phyloP scores from a whole-genome alignment of 2,888 invertebrate genomes.

The Drosophila differens region DNA sequence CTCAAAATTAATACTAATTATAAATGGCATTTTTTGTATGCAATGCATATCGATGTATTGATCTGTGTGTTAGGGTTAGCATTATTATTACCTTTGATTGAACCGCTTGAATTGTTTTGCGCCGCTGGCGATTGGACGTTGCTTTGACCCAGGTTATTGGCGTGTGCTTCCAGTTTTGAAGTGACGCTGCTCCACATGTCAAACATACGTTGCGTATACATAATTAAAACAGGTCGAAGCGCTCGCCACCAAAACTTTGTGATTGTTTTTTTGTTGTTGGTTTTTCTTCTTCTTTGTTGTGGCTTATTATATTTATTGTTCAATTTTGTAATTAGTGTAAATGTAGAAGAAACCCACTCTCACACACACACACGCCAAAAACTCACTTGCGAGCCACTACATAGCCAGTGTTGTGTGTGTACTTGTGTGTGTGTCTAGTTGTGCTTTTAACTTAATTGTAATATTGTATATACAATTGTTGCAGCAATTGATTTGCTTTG shows the following conservation, averaged over 20 bases:
- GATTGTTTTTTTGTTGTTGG: neutral
- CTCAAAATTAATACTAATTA: no score
- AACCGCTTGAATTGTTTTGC: conserved; percentile 86
- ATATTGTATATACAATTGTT: conserved; percentile 7
- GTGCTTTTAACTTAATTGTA: conserved; percentile 13
- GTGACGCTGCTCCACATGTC: conserved; percentile 86
- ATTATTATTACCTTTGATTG: conserved; percentile 85
- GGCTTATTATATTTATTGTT: neutral
- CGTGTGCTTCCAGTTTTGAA: conserved; percentile 86
- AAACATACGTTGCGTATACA: conserved; percentile 86
- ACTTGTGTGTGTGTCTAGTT: conserved; percentile 1
- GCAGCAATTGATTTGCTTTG: neutral
- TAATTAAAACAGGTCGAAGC: conserved; percentile 73
- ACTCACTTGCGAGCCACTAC: conserved; percentile 19
- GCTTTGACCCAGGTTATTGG: conserved; percentile 85
- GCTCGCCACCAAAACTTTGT: conserved; percentile 36
- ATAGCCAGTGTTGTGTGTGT: conserved; percentile 11
- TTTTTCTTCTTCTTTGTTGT: neutral
- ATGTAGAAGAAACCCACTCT: conserved; percentile 13
- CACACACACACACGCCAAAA: conserved; percentile 12
- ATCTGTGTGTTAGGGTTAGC: neutral
- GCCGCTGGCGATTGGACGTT: conserved; percentile 85
- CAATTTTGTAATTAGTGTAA: neutral
- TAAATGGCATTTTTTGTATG: no score
- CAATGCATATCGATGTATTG: neutral